Evolutionary conservation across 2,113 vertebrate genomes (phyloP).

Genomic region (Dromas ardeola): DNA sequence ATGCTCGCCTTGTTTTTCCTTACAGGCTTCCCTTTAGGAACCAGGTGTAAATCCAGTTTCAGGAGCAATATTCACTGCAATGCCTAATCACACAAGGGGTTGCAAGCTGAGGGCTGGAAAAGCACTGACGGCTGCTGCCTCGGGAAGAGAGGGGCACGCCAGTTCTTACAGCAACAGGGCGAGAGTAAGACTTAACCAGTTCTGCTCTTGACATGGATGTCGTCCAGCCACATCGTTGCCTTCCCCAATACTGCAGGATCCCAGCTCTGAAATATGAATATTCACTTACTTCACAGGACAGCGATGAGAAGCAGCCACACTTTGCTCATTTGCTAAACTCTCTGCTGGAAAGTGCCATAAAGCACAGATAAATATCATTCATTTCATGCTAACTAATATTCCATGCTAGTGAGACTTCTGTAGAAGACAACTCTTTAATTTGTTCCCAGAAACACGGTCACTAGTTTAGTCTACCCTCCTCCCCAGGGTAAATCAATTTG

Average conservation of each 20-base stretch:
- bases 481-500: not conserved
- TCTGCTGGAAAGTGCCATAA: not conserved
- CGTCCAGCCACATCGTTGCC: not conserved
- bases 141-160: not conserved
- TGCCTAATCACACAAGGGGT: not conserved
- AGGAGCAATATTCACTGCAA: not conserved
- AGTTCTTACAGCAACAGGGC: not conserved
- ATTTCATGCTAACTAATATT: not conserved
- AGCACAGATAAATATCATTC: not conserved
- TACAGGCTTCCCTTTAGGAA: not conserved
- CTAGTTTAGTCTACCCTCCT: not conserved
- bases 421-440: not conserved
- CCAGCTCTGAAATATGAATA: not conserved
- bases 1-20: not conserved
- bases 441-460: not conserved
- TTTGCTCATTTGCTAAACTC: not conserved
- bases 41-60: not conserved
- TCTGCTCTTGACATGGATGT: not conserved
- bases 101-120: not conserved
- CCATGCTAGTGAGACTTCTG: not conserved
- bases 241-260: not conserved
- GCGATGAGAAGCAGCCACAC: not conserved
- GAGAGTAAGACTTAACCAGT: fast-evolving
- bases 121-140: not conserved
- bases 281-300: not conserved